Evolutionary conservation across 2,888 invertebrate species (phyloP), one percentile per base, ranked within the genome.

Genomic region (Heliconius aoede): DNA sequence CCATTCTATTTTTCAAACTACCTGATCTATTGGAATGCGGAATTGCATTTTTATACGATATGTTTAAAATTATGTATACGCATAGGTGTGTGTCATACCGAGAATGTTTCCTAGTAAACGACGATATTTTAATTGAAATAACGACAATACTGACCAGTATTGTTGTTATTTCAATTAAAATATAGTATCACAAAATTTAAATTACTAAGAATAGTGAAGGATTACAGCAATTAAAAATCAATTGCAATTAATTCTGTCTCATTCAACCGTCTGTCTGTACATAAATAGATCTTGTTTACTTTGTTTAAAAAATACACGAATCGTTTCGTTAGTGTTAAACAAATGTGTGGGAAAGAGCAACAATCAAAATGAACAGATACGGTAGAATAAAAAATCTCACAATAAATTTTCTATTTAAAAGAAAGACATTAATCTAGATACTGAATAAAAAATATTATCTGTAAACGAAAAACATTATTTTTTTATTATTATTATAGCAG

Each of bases 201-300:
- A 7, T 62, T 21, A 18, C 21, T 46, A 2, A 40, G 9, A 68
- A 46, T 30, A 13, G n/a, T 55, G n/a, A 55, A 3, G n/a, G 24
- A 55, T 55, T 55, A 30, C 28, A 28, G 58, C 58, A 76, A 76
- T 76, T 72, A 72, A 72, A 58, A 72, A 26, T 64, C 21, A 32
- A 40, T 0, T 64, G 36, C 24, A 40, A 72, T 65, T 28, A 72
- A 72, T 58, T 26, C 28, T 65, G 24, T 30, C 30, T 30, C 24
- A 58, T 58, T 72, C 64, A 64, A 62, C 51, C 24, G 58, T 72
- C 58, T n/a, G n/a, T n/a, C n/a, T 13, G 55, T 18, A 4, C 36
- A 26, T 58, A 40, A 71, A 55, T 75, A 24, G 40, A 71, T 36
- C 58, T 58, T 55, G 71, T 75, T 71, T 36, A 18, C 36, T 71